Evolutionary conservation across 2,113 vertebrate genomes (phyloP).

Genomic region (Laterallus jamaicensis): DNA sequence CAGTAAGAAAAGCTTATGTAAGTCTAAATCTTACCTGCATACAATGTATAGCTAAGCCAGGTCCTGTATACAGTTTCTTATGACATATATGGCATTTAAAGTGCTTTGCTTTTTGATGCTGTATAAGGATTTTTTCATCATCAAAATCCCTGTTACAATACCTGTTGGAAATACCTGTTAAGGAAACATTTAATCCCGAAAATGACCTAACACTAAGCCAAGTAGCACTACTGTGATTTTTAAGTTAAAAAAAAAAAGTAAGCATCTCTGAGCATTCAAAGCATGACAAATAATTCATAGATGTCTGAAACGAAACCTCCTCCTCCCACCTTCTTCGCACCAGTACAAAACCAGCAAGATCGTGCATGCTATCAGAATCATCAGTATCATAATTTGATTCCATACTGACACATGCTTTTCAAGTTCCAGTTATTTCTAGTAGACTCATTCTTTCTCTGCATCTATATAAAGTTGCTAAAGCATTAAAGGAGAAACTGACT

Average conservation of each 20-base stretch:
- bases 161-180: constrained; percentile 81
- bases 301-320: not conserved
- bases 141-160: constrained; percentile 99
- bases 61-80: constrained; percentile 97
- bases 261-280: not conserved
- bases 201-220: not conserved
- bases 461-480: rapidly evolving
- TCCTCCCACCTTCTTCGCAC: not conserved
- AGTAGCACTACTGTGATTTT: not conserved
- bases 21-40: constrained; percentile 88
- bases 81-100: constrained; percentile 99
- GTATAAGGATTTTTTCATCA: constrained; percentile 98
- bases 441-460: not conserved
- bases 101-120: constrained; percentile 99
- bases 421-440: not conserved
- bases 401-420: not conserved
- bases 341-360: not conserved
- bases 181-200: constrained; percentile 55
- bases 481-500: not conserved
- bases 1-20: not conserved
- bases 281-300: not conserved
- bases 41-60: constrained; percentile 97
- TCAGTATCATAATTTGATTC: not conserved
- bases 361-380: rapidly evolving
- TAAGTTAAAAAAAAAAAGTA: not conserved